These are phyloP conservation scores for Enteromius thamalakanensis DNA, from an alignment of 2,797 vertebrate species.

Conservation along the genomic window DNA sequence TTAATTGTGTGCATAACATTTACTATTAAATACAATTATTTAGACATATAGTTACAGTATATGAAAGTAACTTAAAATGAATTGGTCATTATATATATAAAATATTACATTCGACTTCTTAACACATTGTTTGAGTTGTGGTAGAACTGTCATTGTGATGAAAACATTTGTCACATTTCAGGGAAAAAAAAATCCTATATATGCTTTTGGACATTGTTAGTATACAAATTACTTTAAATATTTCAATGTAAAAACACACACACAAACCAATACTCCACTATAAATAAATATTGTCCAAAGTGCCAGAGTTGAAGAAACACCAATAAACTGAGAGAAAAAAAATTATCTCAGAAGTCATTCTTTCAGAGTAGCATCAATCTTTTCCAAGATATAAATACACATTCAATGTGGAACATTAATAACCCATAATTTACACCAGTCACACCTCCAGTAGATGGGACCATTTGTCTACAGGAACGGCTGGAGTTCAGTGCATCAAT, in stretches of 20 bases:
- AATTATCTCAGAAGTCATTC: not conserved
- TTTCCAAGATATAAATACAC: conserved; percentile 55
- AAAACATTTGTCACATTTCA: not conserved
- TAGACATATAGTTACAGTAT: not conserved
- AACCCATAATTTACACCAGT: conserved; percentile 56
- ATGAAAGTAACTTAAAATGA: not conserved
- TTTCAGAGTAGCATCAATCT: conserved; percentile 37
- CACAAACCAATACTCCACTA: not conserved
- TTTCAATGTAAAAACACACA: not conserved
- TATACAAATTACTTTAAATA: not conserved
- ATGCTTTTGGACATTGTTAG: not conserved
- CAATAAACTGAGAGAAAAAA: not conserved
- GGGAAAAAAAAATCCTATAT: not conserved
- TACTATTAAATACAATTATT: not conserved
- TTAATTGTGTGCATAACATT: too few relatives aligned
- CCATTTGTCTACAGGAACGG: conserved; percentile 53
- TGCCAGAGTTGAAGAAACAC: not conserved
- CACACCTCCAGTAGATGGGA: conserved; percentile 43
- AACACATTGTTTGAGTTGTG: not conserved
- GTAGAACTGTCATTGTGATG: not conserved
- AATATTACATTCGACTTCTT: not conserved
- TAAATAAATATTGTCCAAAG: not conserved
- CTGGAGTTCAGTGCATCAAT: conserved; percentile 38
- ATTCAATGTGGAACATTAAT: conserved; percentile 54
- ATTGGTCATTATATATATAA: not conserved